These are phyloP conservation scores for Passerculus sandwichensis DNA, from an alignment of 2,797 vertebrate species.

Conservation along the genomic window DNA sequence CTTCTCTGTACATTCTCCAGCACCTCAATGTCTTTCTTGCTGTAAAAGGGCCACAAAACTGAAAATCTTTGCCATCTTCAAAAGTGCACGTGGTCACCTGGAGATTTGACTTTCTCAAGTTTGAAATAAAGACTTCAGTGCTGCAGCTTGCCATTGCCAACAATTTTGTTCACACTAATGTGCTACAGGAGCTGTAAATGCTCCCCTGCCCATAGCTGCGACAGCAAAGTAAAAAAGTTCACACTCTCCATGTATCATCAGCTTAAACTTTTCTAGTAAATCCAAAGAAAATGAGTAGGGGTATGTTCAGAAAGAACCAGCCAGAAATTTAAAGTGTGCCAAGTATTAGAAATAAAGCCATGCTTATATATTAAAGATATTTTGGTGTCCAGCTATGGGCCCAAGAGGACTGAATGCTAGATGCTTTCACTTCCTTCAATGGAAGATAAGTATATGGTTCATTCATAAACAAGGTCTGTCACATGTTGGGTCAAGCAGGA, in stretches of 20 bases:
- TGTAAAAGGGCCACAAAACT: background rate
- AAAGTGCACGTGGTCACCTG: background rate
- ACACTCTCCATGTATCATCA: background rate
- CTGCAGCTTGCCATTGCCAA: background rate
- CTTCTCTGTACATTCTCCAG: background rate
- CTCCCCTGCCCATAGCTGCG: background rate
- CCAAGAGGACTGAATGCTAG: background rate
- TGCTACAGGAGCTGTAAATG: background rate
- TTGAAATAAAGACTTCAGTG: background rate
- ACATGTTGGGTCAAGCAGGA: background rate
- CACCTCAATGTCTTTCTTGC: background rate
- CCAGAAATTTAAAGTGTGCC: background rate
- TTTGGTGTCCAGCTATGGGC: background rate
- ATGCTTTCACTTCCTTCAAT: background rate
- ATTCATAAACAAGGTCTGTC: background rate
- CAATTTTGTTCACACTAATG: background rate
- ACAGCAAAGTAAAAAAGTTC: background rate
- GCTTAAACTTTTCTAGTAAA: background rate
- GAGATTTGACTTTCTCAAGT: background rate
- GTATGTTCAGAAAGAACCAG: background rate
- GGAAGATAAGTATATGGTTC: background rate
- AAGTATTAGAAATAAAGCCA: background rate
- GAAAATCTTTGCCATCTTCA: background rate
- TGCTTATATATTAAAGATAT: background rate
- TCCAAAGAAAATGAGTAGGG: background rate